Evolutionary conservation across 2,113 vertebrate genomes (phyloP).

Genomic region (Okapia johnstoni): DNA sequence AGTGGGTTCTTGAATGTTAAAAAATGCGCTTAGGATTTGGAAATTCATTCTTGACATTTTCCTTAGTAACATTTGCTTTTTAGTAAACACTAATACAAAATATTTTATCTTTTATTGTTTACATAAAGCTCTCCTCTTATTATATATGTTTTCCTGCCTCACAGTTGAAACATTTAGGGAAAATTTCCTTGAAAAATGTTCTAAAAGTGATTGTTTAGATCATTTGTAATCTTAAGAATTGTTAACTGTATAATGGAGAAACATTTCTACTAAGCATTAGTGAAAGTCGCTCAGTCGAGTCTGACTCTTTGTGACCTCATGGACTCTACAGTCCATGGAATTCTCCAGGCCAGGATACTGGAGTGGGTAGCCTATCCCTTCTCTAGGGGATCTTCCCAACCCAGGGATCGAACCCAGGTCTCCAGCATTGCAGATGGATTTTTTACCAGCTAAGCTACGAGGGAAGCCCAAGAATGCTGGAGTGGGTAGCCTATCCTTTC

Average conservation of each 20-base stretch:
- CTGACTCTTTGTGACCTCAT: not conserved
- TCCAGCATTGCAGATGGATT: not conserved
- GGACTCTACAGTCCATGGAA: not conserved
- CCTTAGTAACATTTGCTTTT: not conserved
- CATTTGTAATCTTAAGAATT: not conserved
- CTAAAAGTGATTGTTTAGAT: slow-evolving; percentile 21
- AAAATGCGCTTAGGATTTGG: not conserved
- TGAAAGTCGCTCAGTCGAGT: not conserved
- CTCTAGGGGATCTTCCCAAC: not conserved
- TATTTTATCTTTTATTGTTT: slow-evolving; percentile 31
- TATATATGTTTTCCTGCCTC: not conserved
- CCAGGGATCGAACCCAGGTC: not conserved
- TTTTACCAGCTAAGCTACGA: not conserved
- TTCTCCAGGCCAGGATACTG: not conserved
- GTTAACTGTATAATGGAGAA: slow-evolving; percentile 37
- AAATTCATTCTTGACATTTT: slow-evolving; percentile 52
- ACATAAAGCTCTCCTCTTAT: not conserved
- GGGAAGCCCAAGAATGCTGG: not conserved
- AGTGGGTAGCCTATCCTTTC: not conserved
- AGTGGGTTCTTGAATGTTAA: slow-evolving; percentile 9
- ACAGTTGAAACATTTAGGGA: not conserved
- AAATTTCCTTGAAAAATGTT: slow-evolving; percentile 33
- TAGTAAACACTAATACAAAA: slow-evolving; percentile 33
- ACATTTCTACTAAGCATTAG: not conserved
- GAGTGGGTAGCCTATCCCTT: not conserved